These are phyloP conservation scores for Rhodeus uyekii DNA, from an alignment of 2,797 vertebrate genomes.

Conservation along the genomic window DNA sequence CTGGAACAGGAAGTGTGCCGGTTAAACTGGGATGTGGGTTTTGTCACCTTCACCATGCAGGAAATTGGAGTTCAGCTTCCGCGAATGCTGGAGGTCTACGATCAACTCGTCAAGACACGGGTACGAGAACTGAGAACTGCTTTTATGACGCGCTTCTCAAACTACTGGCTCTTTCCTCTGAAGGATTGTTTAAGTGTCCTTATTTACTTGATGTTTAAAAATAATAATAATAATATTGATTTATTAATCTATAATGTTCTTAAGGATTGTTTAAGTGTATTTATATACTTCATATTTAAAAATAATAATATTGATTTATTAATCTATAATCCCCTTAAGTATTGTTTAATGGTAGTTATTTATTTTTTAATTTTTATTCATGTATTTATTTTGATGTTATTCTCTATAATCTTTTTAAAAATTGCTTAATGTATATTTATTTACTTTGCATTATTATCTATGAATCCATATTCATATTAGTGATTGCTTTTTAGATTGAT, in stretches of 20 bases:
- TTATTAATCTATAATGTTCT: too few relatives aligned
- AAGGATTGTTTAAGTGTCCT: too few relatives aligned
- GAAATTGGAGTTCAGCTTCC: conserved; percentile 92
- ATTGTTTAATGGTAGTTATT: not conserved
- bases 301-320: too few relatives aligned
- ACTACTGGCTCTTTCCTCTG: too few relatives aligned
- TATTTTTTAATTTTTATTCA: not conserved
- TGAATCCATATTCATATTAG: not conserved
- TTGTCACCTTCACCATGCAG: conserved; percentile 91
- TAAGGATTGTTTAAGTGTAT: too few relatives aligned
- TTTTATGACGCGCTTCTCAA: too few relatives aligned
- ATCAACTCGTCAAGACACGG: conserved; percentile 94
- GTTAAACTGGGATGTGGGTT: conserved; percentile 92
- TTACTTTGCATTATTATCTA: not conserved
- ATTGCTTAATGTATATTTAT: not conserved
- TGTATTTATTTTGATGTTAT: too few relatives aligned
- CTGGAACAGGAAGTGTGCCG: conserved; percentile 93
- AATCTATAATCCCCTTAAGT: not conserved
- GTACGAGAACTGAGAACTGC: conserved; percentile 67
- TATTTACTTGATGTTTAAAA: too few relatives aligned
- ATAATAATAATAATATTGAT: too few relatives aligned
- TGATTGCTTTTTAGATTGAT: not conserved
- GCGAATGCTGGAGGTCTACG: conserved; percentile 91
- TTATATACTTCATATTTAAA: not conserved
- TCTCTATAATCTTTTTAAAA: not conserved